These are phyloP conservation scores for Molossus molossus DNA, from an alignment of 2,797 vertebrate genomes.

Conservation along the genomic window DNA sequence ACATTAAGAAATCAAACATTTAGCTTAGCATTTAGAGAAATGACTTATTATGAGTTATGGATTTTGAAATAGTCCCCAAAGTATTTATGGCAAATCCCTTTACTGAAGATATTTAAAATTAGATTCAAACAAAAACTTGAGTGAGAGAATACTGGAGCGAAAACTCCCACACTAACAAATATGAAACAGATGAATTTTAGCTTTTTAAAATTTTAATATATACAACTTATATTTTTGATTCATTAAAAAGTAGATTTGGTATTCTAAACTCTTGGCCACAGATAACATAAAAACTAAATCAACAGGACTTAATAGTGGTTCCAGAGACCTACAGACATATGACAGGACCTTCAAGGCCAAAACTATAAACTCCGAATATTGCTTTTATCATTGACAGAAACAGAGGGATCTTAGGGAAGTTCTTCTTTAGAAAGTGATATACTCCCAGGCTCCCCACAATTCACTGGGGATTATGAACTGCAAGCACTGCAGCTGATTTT, in stretches of 20 bases:
- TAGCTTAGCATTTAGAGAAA: conserved; percentile 73
- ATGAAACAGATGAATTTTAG: conserved; percentile 81
- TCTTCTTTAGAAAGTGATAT: conserved; percentile 72
- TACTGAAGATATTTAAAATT: conserved; percentile 79
- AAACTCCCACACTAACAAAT: conserved; percentile 85
- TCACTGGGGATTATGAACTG: conserved; percentile 3
- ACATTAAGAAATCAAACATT: conserved; percentile 81
- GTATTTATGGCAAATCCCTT: conserved; percentile 77
- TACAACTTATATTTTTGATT: conserved; percentile 73
- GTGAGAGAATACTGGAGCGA: conserved; percentile 75
- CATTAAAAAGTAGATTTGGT: conserved; percentile 71
- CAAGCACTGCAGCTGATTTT: conserved; percentile 74
- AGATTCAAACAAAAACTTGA: conserved; percentile 77
- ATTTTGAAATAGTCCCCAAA: conserved; percentile 79
- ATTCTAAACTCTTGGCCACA: conserved; percentile 69
- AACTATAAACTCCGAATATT: conserved; percentile 28
- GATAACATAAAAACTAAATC: conserved; percentile 72
- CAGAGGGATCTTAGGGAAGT: conserved; percentile 16
- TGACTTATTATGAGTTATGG: conserved; percentile 71
- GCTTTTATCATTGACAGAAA: conserved; percentile 71
- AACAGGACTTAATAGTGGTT: conserved; percentile 44
- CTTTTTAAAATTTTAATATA: conserved; percentile 79
- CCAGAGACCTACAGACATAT: conserved; percentile 16
- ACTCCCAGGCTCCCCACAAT: conserved; percentile 64
- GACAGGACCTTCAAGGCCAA: conserved; percentile 41